Base-by-base conservation (phyloP, 1,140 invertebrate genomes). In the Muscidifurax raptorellus region DNA sequence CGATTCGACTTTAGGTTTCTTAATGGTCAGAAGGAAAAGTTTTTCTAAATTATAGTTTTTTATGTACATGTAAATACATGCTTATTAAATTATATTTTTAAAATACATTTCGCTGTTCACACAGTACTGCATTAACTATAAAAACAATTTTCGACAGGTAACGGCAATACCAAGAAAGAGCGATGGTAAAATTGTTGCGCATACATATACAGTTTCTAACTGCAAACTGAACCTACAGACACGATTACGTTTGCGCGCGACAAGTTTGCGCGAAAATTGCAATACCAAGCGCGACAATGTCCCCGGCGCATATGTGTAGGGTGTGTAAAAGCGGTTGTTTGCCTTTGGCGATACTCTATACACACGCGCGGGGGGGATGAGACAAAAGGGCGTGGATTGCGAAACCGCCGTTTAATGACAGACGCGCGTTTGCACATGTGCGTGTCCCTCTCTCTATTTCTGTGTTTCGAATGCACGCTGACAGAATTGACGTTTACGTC, bases 401-500 rank as follows among this genome's bases (percentile, higher is more conserved):
- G 67, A 30, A 69, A 69, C 28, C 27, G 25, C 10, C 67, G 10
- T 30, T 69, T 69, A 69, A 69, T 69, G 67, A 28, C 67, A 69
- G 67, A 27, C 27, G 67, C 27, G 7, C 27, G 25, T 69, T 5
- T 9, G 27, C 64, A 2, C 27, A 15, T 28, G 12, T 18, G 2
- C 22, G n/a, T 30, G 10, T 67, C 0, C 18, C 59, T 67, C 22
- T 52, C 47, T 52, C 9, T 52, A 5, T 52, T 0, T n/a, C 52
- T 59, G 52, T n/a, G 18, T 22, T 59, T 59, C 22, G 22, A 59
- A 59, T 7, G 15, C 47, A 52, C 52, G 52, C 27, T 4, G 67
- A 30, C 67, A 69, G 28, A 69, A 69, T 69, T 69, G 67, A 28
- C 67, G 67, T 69, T 69, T 69, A 69, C 67, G 67, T 69, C 67